Base-by-base conservation (phyloP, 2,888 invertebrate genomes). In the Hecatera dysodea region DNA sequence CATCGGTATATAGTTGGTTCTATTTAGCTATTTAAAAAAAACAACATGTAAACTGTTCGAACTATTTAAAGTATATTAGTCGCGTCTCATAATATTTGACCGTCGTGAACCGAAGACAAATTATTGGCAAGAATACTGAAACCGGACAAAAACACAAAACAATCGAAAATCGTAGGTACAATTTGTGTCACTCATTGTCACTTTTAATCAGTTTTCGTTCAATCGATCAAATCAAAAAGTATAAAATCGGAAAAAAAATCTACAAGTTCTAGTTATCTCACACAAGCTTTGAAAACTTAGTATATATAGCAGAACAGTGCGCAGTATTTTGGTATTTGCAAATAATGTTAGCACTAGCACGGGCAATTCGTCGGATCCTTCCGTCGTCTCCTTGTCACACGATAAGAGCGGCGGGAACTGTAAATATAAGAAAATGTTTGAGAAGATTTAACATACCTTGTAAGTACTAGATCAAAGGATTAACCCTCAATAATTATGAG, bases 331-430 rank as follows among this genome's bases (percentile, higher is more conserved):
- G 50, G 1, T 29, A n/a, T 27, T 56, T 7, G 4, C 15, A 55
- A 27, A 79, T 71, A 33, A 84, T 84, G 83, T 78, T 82, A 36
- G 56, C 71, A 36, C 60, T 82, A 53, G 44, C 66, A 55, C 67
- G 82, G 8, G 33, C 75, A 15, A 66, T 81, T 59, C 75, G 74
- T 27, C 72, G 70, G 60, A 29, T 67, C 44, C 56, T 80, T 50
- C 86, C 82, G 50, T 68, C 80, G 27, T 52, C 86, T 56, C 36
- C 36, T 9, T 77, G 64, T 72, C 70, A 65, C 27, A 56, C 75
- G 24, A 8, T 73, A 42, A 68, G 61, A 36, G 65, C 80, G 9
- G 67, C 65, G 62, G 80, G 72, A 79, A 69, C 53, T 74, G 68
- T 48, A 57, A 83, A 80, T 69, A 17, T 68, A 36, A 53, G 65